Conservation (phyloP, 2,113 vertebrate genomes). For the Alligator mississippiensis region DNA sequence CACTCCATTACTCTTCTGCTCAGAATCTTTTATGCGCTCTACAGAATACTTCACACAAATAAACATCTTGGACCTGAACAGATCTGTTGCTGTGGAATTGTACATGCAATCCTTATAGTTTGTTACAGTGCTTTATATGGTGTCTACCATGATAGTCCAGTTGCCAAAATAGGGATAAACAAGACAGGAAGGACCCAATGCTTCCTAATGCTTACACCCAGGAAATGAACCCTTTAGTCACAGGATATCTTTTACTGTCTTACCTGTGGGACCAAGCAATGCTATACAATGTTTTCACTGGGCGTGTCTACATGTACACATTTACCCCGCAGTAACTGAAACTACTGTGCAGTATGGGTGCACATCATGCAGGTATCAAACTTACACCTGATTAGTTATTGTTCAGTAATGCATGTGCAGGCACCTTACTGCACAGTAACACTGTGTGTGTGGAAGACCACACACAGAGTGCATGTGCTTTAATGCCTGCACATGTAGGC, state of each 20-base stretch:
- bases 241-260: background rate
- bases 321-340: too few relatives aligned
- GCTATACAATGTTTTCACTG: background rate
- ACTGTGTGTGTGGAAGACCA: too few relatives aligned
- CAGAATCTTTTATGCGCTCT: background rate
- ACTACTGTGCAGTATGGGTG: too few relatives aligned
- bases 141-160: background rate
- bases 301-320: background rate
- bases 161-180: background rate
- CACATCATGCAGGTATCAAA: too few relatives aligned
- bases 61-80: slow-evolving; percentile 3
- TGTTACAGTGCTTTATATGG: background rate
- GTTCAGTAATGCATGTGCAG: too few relatives aligned
- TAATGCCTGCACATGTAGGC: too few relatives aligned
- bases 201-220: background rate
- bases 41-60: background rate
- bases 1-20: background rate
- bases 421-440: too few relatives aligned
- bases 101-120: background rate
- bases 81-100: background rate
- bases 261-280: background rate
- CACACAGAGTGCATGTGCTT: too few relatives aligned
- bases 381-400: too few relatives aligned
- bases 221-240: background rate
- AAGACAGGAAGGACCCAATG: background rate